Evolutionary conservation across 2,113 vertebrate species (phyloP).

Genomic region (Beaufortia kweichowensis): DNA sequence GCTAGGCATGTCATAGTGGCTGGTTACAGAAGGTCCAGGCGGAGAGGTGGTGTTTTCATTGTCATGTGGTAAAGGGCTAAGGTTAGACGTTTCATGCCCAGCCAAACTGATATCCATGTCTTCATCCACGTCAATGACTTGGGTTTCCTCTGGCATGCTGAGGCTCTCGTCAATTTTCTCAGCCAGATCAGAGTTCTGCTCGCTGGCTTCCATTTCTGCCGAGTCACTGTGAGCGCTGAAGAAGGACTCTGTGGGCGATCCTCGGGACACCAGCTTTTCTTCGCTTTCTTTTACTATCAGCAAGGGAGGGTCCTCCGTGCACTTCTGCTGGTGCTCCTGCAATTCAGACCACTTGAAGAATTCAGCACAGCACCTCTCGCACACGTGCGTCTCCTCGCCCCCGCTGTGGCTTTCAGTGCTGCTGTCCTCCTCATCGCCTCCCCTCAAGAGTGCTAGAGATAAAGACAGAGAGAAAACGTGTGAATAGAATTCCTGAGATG

Average conservation of each 20-base stretch:
- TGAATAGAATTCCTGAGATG: conserved; percentile 72
- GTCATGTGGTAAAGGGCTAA: conserved; percentile 65
- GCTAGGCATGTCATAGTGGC: conserved; percentile 82
- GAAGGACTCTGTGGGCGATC: conserved; percentile 76
- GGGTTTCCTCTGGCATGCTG: conserved; percentile 67
- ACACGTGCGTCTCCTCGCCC: conserved; percentile 85
- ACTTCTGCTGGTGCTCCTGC: conserved; percentile 82
- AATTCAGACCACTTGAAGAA: conserved; percentile 91
- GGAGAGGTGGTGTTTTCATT: conserved; percentile 67
- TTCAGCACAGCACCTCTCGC: conserved; percentile 87
- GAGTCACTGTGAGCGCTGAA: conserved; percentile 78
- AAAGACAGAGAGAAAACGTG: conserved; percentile 44
- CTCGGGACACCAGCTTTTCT: conserved; percentile 66
- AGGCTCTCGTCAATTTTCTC: conserved; percentile 72
- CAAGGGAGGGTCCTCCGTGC: conserved; percentile 84
- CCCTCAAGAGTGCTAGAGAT: conserved; percentile 71
- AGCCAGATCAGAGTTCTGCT: conserved; percentile 68
- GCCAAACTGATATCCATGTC: conserved; percentile 80
- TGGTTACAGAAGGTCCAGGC: conserved; percentile 71
- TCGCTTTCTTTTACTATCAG: conserved; percentile 84
- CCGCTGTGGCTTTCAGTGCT: conserved; percentile 76
- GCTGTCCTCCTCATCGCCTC: conserved; percentile 74
- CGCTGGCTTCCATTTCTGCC: conserved; percentile 77
- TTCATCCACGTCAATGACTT: conserved; percentile 74
- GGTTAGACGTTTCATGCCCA: conserved; percentile 67